Percentiles rank a stretch among this genome's conserved stretches.
These are phyloP conservation scores for Scaptomyza graminum DNA, from an alignment of 1,140 invertebrate species.

Conservation along the genomic window DNA sequence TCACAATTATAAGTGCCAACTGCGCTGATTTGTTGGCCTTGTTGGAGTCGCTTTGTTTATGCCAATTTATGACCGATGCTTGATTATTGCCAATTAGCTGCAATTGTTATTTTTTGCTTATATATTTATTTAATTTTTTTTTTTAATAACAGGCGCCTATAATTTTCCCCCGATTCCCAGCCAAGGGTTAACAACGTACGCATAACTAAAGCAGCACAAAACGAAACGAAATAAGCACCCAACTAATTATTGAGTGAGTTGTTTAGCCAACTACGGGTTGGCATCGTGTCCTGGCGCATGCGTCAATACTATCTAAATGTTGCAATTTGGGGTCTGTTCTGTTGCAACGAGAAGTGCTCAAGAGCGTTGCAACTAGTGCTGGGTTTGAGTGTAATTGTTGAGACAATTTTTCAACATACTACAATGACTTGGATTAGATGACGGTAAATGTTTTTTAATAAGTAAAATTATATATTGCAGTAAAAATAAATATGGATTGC, in stretches of 20 bases:
- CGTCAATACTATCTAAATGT: background rate
- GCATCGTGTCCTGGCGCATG: constrained; percentile 6
- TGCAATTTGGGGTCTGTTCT: background rate
- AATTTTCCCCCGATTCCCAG: constrained; percentile 7
- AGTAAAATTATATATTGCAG: too few relatives aligned
- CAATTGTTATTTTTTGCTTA: constrained; percentile 48
- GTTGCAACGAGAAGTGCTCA: constrained; percentile 25
- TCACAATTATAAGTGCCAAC: constrained; percentile 72
- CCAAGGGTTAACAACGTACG: constrained; percentile 28
- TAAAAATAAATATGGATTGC: too few relatives aligned
- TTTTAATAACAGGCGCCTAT: background rate
- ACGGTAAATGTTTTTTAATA: too few relatives aligned
- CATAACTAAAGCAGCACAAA: constrained; percentile 10
- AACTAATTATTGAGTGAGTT: constrained; percentile 40
- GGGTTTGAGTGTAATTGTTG: constrained; percentile 16
- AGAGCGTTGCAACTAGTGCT: constrained; percentile 11
- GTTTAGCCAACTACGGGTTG: background rate
- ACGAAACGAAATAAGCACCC: background rate
- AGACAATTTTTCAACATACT: background rate
- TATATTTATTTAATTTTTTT: background rate
- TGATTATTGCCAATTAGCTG: constrained; percentile 75
- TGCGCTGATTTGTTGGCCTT: constrained; percentile 67
- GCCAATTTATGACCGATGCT: constrained; percentile 69
- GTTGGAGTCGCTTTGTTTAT: constrained; percentile 53
- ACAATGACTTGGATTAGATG: too few relatives aligned